A percentile compares a stretch with the other conserved stretches of the same genome.
phyloP scores from a whole-genome alignment of 2,797 vertebrate species.

The Rhinella marina region DNA sequence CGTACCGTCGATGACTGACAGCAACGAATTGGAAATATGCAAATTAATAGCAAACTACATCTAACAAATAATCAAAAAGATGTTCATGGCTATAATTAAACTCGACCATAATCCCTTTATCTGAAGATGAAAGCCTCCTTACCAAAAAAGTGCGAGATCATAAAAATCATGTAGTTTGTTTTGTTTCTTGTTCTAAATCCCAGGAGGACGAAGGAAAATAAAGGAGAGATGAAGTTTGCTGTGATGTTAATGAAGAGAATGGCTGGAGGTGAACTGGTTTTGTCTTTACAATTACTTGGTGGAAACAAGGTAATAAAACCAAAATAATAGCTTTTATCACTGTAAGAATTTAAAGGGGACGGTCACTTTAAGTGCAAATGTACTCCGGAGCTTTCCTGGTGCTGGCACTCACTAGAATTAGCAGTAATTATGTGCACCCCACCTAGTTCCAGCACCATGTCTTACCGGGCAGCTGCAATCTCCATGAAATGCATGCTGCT shows the following conservation, averaged over 20 bases:
- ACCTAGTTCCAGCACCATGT: no score
- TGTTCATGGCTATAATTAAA: slow-evolving; percentile 38
- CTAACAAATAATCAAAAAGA: slow-evolving; percentile 47
- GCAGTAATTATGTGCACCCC: no score
- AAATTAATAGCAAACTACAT: slow-evolving; percentile 49
- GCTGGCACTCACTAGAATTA: no score
- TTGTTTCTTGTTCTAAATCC: background rate
- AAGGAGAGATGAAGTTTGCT: background rate
- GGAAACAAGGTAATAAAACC: background rate
- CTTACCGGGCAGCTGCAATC: no score
- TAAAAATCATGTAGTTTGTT: slow-evolving; percentile 21
- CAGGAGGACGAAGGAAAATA: background rate
- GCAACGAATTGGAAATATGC: slow-evolving; percentile 47
- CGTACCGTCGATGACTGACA: slow-evolving; percentile 25
- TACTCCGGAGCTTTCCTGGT: no score
- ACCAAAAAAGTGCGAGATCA: slow-evolving; percentile 5
- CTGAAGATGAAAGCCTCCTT: slow-evolving; percentile 30
- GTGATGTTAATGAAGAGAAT: slow-evolving; percentile 19
- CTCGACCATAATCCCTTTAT: slow-evolving; percentile 29
- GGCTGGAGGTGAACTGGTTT: slow-evolving; percentile 9
- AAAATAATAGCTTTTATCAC: slow-evolving; percentile 7
- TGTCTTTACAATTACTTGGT: background rate
- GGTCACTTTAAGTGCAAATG: background rate
- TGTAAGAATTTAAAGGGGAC: background rate
- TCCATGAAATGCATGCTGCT: no score